Percentiles rank a stretch among this genome's conserved stretches.
phyloP scores from a whole-genome alignment of 1,140 invertebrate species.

The Drosophila nasuta region DNA sequence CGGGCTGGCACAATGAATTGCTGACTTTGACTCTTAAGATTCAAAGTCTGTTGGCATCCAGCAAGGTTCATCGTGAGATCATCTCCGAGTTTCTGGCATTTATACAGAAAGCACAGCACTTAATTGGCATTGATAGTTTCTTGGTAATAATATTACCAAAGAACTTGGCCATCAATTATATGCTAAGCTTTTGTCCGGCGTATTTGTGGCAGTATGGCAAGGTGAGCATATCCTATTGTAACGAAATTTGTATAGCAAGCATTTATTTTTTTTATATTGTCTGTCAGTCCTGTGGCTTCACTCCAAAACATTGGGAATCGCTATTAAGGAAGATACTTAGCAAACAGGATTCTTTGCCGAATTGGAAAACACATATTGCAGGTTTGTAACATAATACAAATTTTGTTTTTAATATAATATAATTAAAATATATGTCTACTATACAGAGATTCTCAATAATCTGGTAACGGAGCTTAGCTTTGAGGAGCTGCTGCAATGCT shows the following conservation, averaged over 20 bases:
- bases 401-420: background rate
- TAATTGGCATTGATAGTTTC: slow-evolving; percentile 81
- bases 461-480: slow-evolving; percentile 75
- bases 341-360: slow-evolving; percentile 72
- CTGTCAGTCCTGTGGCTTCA: slow-evolving; percentile 73
- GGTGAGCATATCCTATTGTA: slow-evolving; percentile 30
- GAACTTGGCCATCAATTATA: slow-evolving; percentile 79
- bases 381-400: slow-evolving; percentile 42
- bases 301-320: slow-evolving; percentile 81
- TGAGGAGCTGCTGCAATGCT: slow-evolving; percentile 80
- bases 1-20: slow-evolving; percentile 78
- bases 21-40: slow-evolving; percentile 78
- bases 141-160: slow-evolving; percentile 80
- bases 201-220: slow-evolving; percentile 81
- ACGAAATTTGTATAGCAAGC: background rate
- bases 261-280: slow-evolving; percentile 16
- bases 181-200: slow-evolving; percentile 77
- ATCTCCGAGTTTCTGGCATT: slow-evolving; percentile 81
- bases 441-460: slow-evolving; percentile 78
- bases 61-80: slow-evolving; percentile 75
- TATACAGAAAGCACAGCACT: slow-evolving; percentile 76
- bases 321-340: slow-evolving; percentile 75
- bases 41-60: slow-evolving; percentile 72
- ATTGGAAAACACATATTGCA: slow-evolving; percentile 76
- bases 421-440: background rate